Base-by-base conservation (phyloP, 2,797 vertebrate species). In the Micromesistius poutassou region DNA sequence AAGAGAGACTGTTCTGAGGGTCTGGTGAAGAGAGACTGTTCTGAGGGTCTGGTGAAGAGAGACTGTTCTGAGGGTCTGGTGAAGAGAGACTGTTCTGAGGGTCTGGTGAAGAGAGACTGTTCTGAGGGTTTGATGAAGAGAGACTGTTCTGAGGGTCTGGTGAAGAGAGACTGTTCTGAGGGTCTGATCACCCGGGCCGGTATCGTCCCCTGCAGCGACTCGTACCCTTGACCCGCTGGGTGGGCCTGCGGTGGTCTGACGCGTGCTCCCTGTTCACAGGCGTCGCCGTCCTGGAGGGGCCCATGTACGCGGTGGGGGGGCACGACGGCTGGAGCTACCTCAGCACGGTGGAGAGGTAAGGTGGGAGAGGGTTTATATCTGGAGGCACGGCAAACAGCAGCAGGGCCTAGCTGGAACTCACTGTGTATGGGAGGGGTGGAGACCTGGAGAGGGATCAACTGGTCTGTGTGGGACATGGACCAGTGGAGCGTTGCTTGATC, bases 291-390 rank as follows among this genome's bases (percentile, higher is more conserved):
- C 79, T 99, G 66, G 97, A 97, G 92, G 98, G 97, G 22, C 98
- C 98, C 42, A 98, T 99, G 97, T 99, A 99, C 25, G 97, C 98
- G 7, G 95, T 99, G 4, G 98, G 98, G 78, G 98, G 97, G 74
- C 98, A 99, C 3, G 97, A 99, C 75, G 98, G 98, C 74, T 99
- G 97, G 97, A 99, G 98, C 90, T 99, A 99, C 86, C 95, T 99
- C 83, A 98, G 98, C 46, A 98, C 98, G 0, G 98, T 98, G 74
- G 97, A 99, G 84, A 95, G 98, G 91, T 97, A 92, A 94, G 77
- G 25, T 25, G 55, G 19, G 55, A 0, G 55, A n/a, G 55, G 19
- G 22, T 19, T 4, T 4, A 22, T 3, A 4, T 22, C 13, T 55
- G 46, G 5, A 14, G 2, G 46, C 5, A 14, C 14, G 55, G 9